These are phyloP conservation scores for Sarcophaga carnaria DNA, from an alignment of 2,888 invertebrate species.

Conservation along the genomic window DNA sequence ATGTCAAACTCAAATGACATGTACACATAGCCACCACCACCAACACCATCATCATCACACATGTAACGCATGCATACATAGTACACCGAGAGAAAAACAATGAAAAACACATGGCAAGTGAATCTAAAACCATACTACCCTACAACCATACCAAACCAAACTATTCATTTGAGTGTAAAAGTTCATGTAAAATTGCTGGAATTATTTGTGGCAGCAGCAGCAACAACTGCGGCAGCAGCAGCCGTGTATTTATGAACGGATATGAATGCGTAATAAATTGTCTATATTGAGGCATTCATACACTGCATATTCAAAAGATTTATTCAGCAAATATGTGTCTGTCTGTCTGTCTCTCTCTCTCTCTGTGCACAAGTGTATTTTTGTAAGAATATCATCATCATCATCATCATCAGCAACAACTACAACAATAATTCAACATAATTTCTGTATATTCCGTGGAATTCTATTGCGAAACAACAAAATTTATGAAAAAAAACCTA, in stretches of 20 bases:
- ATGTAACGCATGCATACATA: neutral
- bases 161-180: neutral
- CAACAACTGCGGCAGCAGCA: neutral
- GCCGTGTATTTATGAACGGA: neutral
- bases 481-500: no score
- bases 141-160: no score
- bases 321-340: neutral
- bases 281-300: neutral
- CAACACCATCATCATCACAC: neutral
- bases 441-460: neutral
- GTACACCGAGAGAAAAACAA: no score
- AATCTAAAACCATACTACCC: no score
- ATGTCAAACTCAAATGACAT: constrained; percentile 3
- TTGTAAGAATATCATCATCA: neutral
- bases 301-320: neutral
- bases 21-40: neutral
- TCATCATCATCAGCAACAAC: no score
- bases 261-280: neutral
- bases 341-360: neutral
- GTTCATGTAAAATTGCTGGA: neutral
- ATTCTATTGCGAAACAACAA: no score
- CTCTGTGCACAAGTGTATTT: neutral
- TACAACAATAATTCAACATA: neutral
- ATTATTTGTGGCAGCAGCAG: neutral
- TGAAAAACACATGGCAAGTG: no score